A percentile compares a stretch with the other conserved stretches of the same genome.
These are phyloP conservation scores for Euzophera pinguis DNA, from an alignment of 2,888 invertebrate species.

Conservation along the genomic window DNA sequence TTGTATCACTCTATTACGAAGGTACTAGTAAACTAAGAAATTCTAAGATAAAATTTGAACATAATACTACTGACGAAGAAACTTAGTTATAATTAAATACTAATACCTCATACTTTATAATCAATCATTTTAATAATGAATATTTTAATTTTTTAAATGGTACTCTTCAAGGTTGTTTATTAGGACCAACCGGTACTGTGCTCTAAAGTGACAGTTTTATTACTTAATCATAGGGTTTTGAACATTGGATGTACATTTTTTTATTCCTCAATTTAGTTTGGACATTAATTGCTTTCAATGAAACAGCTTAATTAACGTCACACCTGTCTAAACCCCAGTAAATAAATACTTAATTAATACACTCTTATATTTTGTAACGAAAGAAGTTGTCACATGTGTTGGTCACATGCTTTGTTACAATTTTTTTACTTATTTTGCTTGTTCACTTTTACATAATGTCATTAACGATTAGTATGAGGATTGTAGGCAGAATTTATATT, in stretches of 20 bases:
- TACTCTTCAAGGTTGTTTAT: constrained; percentile 1
- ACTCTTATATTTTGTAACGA: not conserved
- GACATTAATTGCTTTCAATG: constrained; percentile 14
- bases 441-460: too few relatives aligned
- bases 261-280: constrained; percentile 15
- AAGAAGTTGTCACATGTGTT: not conserved
- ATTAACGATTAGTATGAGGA: too few relatives aligned
- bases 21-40: constrained; percentile 33
- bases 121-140: not conserved
- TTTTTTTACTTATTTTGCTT: not conserved
- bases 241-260: not conserved
- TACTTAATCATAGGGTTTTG: not conserved
- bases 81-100: not conserved
- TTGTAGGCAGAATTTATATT: too few relatives aligned
- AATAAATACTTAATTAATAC: constrained; percentile 13
- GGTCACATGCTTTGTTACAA: not conserved
- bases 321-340: constrained; percentile 16
- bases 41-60: constrained; percentile 40
- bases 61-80: constrained; percentile 41
- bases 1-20: constrained; percentile 79
- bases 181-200: not conserved
- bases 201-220: not conserved
- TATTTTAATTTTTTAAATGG: not conserved
- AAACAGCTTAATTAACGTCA: constrained; percentile 20
- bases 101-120: not conserved